Base-by-base conservation (phyloP, 2,888 invertebrate species). In the Sarcophaga carnaria region DNA sequence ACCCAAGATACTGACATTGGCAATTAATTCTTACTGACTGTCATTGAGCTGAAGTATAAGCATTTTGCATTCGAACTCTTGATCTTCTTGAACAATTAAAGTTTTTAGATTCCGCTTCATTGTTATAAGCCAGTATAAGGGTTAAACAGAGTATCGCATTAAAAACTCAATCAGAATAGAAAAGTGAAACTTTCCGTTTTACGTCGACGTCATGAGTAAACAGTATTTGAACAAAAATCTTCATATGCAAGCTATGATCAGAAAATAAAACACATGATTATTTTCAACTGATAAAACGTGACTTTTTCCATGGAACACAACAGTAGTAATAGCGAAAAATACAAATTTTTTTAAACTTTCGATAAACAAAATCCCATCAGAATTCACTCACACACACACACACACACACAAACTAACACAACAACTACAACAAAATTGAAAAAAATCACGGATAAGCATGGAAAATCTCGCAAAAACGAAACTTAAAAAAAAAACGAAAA, bases 221-320 rank as follows among this genome's bases (percentile, higher is more conserved):
- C 4, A 54, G 54, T 54, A 17, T 54, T 54, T 54, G 14, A 4
- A 17, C 5, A 54, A 54, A 14, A 54, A 54, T 37, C 37, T 37
- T 37, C 10, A 37, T 37, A 10, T 4, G 8, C 8, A 22, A 1
- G 2, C 37, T 37, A 37, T 14, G 17, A 54, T 17, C 54, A 17
- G 4, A 54, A 14, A 54, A 54, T 54, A 14, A 54, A 78, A 78
- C 10, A 25, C 17, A 47, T 62, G n/a, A n/a, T 70, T 47, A 69
- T 78, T 70, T 62, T 62, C 22, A 20, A 54, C 54, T 17, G 17
- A 67, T 74, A 37, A 80, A 54, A 80, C 72, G 80, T 80, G 72
- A 80, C 74, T 66, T 74, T 74, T 5, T 10, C 2, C 37, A 37
- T 37, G 6, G 5, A 5, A 27, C 27, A 37, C 1, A 37, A 37